A percentile compares a stretch with the other conserved stretches of the same genome.
Conservation (phyloP, 1,140 invertebrate species). For the Pogonus chalceus region DNA sequence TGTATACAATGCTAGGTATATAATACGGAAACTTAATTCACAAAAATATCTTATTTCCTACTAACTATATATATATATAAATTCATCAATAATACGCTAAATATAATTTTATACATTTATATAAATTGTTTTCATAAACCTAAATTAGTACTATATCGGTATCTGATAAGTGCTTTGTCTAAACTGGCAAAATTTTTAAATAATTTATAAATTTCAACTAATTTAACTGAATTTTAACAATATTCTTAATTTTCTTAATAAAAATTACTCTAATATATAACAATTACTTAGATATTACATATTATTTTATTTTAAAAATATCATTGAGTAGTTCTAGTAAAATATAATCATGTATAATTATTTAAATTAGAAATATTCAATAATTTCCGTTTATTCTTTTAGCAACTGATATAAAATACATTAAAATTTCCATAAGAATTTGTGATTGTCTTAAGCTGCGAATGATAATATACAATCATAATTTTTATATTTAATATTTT, state of each 20-base stretch:
- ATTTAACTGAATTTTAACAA: not conserved
- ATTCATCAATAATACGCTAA: not conserved
- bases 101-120: not conserved
- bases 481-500: too few species aligned
- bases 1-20: slow-evolving; percentile 4
- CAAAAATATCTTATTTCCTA: not conserved
- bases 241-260: not conserved
- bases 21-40: not conserved
- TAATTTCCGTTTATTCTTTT: not conserved
- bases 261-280: not conserved
- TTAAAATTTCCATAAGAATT: not conserved
- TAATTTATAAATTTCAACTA: too few species aligned
- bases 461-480: too few species aligned
- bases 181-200: too few species aligned
- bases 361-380: not conserved
- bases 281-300: not conserved
- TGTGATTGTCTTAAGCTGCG: not conserved
- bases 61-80: not conserved
- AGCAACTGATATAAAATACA: not conserved
- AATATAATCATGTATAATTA: slow-evolving; percentile 2
- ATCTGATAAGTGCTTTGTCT: too few species aligned
- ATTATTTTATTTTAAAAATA: slow-evolving; percentile 4
- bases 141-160: too few species aligned
- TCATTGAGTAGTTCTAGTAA: not conserved
- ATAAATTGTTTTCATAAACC: too few species aligned